Percentiles rank a stretch among this genome's conserved stretches.
These are phyloP conservation scores for Sebastes melanostomus DNA, from an alignment of 2,797 vertebrate genomes.

Conservation along the genomic window DNA sequence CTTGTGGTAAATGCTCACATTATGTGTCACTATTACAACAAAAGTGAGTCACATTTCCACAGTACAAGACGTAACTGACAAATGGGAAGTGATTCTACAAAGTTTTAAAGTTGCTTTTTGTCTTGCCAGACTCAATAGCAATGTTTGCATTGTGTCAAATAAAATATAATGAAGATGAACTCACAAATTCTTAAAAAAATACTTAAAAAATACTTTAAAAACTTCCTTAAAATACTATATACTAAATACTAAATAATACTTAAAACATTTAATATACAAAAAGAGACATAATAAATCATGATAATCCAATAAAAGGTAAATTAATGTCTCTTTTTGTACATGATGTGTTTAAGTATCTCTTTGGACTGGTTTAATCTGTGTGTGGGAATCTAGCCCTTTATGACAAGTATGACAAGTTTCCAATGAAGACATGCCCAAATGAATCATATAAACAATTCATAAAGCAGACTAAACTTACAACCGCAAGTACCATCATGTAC, in stretches of 20 bases:
- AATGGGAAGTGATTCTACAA: background rate
- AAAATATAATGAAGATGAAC: background rate
- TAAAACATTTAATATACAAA: background rate
- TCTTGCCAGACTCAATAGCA: background rate
- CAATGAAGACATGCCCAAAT: background rate
- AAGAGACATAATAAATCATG: background rate
- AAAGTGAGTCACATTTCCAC: background rate
- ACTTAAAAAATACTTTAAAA: too few species aligned
- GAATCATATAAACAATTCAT: background rate
- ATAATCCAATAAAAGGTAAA: background rate
- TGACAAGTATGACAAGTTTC: background rate
- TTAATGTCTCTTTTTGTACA: background rate
- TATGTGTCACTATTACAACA: slow-evolving; percentile 10
- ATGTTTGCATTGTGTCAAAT: background rate
- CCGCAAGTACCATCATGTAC: background rate
- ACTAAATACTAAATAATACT: background rate
- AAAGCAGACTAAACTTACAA: slow-evolving; percentile 8
- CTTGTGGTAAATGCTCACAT: background rate
- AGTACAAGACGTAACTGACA: background rate
- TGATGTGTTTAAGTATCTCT: background rate
- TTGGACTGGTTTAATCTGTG: background rate
- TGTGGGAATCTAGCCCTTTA: background rate
- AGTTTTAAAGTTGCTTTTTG: background rate
- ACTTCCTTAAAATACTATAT: too few species aligned
- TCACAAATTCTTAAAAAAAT: background rate